phyloP scores from a whole-genome alignment of 2,113 vertebrate species.

The Oryzias celebensis region DNA sequence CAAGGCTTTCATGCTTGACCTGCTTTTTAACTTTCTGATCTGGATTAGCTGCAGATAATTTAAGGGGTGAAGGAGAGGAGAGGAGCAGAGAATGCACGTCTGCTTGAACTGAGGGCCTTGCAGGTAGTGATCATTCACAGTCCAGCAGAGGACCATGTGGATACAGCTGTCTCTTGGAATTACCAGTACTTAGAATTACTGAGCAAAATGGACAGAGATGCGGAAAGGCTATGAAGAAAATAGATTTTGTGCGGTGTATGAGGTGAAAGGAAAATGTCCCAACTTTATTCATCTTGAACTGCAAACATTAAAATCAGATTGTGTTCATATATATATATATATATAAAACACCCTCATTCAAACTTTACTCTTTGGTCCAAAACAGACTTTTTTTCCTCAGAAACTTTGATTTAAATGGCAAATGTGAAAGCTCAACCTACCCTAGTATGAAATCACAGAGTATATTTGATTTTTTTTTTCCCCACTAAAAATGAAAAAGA shows the following conservation, averaged over 20 bases:
- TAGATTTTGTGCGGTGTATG: slow-evolving; percentile 14
- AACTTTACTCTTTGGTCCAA: too few species aligned
- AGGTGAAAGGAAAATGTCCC: slow-evolving; percentile 25
- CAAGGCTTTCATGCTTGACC: slow-evolving; percentile 73
- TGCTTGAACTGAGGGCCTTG: slow-evolving; percentile 48
- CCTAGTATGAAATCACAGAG: too few species aligned
- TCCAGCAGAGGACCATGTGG: slow-evolving; percentile 53
- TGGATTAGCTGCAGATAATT: slow-evolving; percentile 69
- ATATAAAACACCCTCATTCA: too few species aligned
- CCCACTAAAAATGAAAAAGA: too few species aligned
- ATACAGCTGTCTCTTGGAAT: slow-evolving; percentile 58
- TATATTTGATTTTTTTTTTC: too few species aligned
- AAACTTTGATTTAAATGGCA: too few species aligned
- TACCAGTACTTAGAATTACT: slow-evolving; percentile 25
- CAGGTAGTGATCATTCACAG: slow-evolving; percentile 69
- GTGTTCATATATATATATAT: too few species aligned
- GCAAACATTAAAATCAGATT: background rate
- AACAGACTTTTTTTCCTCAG: too few species aligned
- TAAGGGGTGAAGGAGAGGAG: slow-evolving; percentile 35
- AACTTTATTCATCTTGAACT: slow-evolving; percentile 21
- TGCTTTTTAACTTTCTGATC: slow-evolving; percentile 73
- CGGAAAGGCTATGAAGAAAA: slow-evolving; percentile 3
- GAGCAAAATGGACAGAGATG: slow-evolving; percentile 8
- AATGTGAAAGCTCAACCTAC: too few species aligned
- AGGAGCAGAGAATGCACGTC: slow-evolving; percentile 40